Base-by-base conservation (phyloP, 1,140 invertebrate species). In the Steinernema khuongi region DNA sequence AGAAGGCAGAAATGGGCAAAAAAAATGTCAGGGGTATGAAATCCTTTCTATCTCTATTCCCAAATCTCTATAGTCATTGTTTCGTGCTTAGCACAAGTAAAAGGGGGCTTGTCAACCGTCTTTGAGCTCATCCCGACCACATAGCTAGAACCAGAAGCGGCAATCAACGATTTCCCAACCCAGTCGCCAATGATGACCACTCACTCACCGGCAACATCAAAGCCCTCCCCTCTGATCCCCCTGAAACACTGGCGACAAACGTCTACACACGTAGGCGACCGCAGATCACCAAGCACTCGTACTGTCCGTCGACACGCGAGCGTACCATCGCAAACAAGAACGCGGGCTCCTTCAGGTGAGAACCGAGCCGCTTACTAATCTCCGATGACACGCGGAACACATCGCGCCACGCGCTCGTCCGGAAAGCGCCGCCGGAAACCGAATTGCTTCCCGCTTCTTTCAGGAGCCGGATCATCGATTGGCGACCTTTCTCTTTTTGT, bases 401-500 rank as follows among this genome's bases (percentile, higher is more conserved):
- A n/a, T n/a, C n/a, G n/a, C n/a, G n/a, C 50, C 14, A 60, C 50
- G 26, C 50, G 50, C 19, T 22, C 14, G 50, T 22, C 14, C 50
- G 50, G 7, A 7, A 7, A 22, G 22, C 14, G 50, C 50, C 14
- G 4, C 11, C 22, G 11, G 50, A 11, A 11, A 60, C n/a, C n/a
- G n/a, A n/a, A n/a, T n/a, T n/a, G 50, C 50, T 60, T 60, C 22
- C 22, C 50, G 50, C 7, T n/a, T n/a, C 14, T 14, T 60, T n/a
- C n/a, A n/a, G 50, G 50, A 7, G 50, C 14, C 26, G 50, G 50
- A 60, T 60, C 50, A 60, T 60, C 50, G 50, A 60, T 60, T 60
- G 50, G 50, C 50, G 50, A 60, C 50, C 19, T 60, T 60, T 60
- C 50, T 22, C 26, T 60, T 60, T 60, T 60, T 60, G 50, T 60